These are phyloP conservation scores for Athene cunicularia DNA, from an alignment of 2,113 vertebrate genomes.

Conservation along the genomic window DNA sequence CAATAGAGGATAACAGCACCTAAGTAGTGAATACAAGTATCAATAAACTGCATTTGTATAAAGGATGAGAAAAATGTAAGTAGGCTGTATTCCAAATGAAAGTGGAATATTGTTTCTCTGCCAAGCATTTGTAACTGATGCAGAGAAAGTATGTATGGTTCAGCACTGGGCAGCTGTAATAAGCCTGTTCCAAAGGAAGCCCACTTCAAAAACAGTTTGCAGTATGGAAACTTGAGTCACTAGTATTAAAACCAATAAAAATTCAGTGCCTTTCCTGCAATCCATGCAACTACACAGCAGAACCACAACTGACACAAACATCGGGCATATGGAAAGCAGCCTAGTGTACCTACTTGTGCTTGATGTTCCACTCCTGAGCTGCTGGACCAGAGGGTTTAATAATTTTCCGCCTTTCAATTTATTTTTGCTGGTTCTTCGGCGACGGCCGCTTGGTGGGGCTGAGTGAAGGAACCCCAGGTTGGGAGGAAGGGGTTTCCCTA, in stretches of 20 bases:
- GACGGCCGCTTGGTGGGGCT: conserved; percentile 83
- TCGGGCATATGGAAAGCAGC: rapidly evolving
- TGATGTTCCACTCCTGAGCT: conserved; percentile 88
- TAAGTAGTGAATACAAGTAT: neutral
- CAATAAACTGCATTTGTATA: neutral
- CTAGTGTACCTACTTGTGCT: conserved; percentile 80
- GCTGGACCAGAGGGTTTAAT: conserved; percentile 93
- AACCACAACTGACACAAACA: neutral
- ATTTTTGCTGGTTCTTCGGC: conserved; percentile 89
- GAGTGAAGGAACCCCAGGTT: conserved; percentile 86
- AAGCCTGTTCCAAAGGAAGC: neutral
- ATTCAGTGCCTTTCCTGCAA: neutral
- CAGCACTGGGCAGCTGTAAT: neutral
- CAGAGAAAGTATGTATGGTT: neutral
- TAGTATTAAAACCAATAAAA: neutral
- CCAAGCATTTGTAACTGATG: neutral
- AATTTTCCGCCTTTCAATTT: conserved; percentile 92
- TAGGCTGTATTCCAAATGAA: neutral
- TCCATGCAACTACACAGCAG: neutral
- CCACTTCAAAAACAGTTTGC: neutral
- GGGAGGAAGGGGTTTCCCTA: conserved; percentile 90
- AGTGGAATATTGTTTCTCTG: neutral
- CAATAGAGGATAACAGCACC: neutral
- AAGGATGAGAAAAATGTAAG: neutral
- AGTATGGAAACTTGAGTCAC: neutral